Evolutionary conservation across 2,888 invertebrate genomes (phyloP), one percentile per base, ranked within the genome.

Genomic region (Dicranocentrus wangi): DNA sequence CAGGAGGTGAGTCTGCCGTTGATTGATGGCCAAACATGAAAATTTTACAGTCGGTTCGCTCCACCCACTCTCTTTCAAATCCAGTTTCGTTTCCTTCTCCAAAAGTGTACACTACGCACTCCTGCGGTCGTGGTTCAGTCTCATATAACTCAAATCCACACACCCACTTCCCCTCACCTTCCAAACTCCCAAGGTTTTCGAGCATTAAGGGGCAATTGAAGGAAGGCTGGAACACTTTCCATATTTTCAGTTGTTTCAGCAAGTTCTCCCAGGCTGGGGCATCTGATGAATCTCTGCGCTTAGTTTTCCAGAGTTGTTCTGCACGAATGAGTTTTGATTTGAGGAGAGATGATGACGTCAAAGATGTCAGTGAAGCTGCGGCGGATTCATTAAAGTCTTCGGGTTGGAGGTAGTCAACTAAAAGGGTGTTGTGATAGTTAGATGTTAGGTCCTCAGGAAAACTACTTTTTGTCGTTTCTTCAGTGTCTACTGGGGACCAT

Each of bases 71-170:
- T 2, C 5, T 23, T 27, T 25, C 32, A 61, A 68, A 68, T 2
- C 60, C 10, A 3, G 27, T 61, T 17, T 21, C 23, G 3, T 17
- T 0, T 15, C 15, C 32, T 1, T 13, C 19, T 28, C 66, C 75
- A 61, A 76, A 76, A 13, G 27, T 60, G 32, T 76, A 76, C 1
- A 68, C 27, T 15, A 76, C 69, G 23, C 76, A 76, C 32, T 76
- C 76, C 43, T 76, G 21, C 2, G 60, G 28, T 25, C 19, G 65
- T 8, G 63, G 79, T 1, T 51, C 10, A 28, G 23, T 58, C 55
- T 39, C 32, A 39, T 39, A 72, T 7, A 72, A 25, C n/a, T 79
- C 72, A 21, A 79, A 47, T 28, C 79, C 79, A 47, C 79, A 79
- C 13, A 79, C 19, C 43, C 47, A 72, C 25, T 72, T 72, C 5